These are phyloP conservation scores for Enteromius treurensis DNA, from an alignment of 2,797 vertebrate species.

Conservation along the genomic window DNA sequence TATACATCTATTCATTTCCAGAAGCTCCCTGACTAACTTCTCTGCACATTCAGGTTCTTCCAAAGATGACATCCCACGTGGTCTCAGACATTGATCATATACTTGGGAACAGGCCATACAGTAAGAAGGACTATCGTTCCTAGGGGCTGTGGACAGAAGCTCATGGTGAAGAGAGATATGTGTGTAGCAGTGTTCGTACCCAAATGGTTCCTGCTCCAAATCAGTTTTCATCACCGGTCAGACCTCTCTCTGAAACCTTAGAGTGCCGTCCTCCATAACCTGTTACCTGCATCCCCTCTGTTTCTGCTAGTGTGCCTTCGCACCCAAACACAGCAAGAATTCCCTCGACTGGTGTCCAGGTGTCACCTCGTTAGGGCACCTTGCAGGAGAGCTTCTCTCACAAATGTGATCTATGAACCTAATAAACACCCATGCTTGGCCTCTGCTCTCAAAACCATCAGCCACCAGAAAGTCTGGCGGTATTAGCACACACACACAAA, in stretches of 20 bases:
- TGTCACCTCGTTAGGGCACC: not conserved
- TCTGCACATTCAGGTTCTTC: slow-evolving; percentile 84
- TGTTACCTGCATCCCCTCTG: slow-evolving; percentile 23
- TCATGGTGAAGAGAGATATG: slow-evolving; percentile 11
- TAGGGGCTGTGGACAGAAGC: slow-evolving; percentile 70
- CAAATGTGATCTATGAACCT: not conserved
- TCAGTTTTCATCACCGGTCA: slow-evolving; percentile 35
- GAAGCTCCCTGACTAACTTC: not conserved
- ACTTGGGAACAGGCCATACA: slow-evolving; percentile 93
- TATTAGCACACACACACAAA: not conserved
- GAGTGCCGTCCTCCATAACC: slow-evolving; percentile 23
- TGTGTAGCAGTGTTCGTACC: slow-evolving; percentile 27
- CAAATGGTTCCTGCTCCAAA: slow-evolving; percentile 33
- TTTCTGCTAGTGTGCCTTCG: slow-evolving; percentile 26
- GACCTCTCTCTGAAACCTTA: slow-evolving; percentile 43
- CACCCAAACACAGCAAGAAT: slow-evolving; percentile 32
- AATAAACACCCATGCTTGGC: slow-evolving; percentile 10
- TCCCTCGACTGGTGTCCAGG: not conserved
- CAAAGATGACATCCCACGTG: slow-evolving; percentile 97
- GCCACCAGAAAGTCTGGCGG: not conserved
- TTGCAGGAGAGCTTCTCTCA: not conserved
- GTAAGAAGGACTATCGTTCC: slow-evolving; percentile 97
- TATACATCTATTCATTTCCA: not conserved
- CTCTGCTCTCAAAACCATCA: slow-evolving; percentile 16
- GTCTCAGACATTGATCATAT: slow-evolving; percentile 96